Conservation (phyloP, 1,140 invertebrate species). For the Cepaea nemoralis region DNA sequence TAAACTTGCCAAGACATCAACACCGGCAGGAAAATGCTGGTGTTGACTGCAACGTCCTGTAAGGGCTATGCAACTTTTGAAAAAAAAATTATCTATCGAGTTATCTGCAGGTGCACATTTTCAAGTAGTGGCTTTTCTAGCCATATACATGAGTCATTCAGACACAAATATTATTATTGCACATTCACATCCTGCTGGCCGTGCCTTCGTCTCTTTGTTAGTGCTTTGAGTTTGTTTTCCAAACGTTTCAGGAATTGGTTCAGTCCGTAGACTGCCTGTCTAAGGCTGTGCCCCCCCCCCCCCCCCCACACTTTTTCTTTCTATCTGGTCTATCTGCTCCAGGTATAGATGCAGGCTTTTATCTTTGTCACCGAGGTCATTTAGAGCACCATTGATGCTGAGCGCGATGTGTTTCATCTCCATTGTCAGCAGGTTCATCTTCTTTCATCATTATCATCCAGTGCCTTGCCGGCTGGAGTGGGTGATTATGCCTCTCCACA, state of each 20-base stretch:
- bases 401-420: slow-evolving; percentile 70
- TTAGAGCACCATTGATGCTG: slow-evolving; percentile 62
- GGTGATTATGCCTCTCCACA: no score
- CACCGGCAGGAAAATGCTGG: no score
- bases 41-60: no score
- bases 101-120: no score
- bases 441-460: no score
- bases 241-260: slow-evolving; percentile 71
- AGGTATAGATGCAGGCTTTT: slow-evolving; percentile 69
- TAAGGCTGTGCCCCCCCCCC: slow-evolving; percentile 65
- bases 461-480: no score
- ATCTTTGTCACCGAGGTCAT: slow-evolving; percentile 71
- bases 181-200: neutral
- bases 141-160: no score
- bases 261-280: slow-evolving; percentile 71
- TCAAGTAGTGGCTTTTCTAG: no score
- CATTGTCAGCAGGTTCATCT: slow-evolving; percentile 70
- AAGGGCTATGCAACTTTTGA: no score
- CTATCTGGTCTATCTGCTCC: slow-evolving; percentile 71
- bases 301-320: no score
- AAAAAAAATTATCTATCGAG: no score
- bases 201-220: slow-evolving; percentile 76
- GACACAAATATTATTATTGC: neutral
- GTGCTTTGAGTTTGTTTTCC: slow-evolving; percentile 85
- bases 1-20: no score